phyloP scores from a whole-genome alignment of 2,113 vertebrate species.

The Lagopus muta region DNA sequence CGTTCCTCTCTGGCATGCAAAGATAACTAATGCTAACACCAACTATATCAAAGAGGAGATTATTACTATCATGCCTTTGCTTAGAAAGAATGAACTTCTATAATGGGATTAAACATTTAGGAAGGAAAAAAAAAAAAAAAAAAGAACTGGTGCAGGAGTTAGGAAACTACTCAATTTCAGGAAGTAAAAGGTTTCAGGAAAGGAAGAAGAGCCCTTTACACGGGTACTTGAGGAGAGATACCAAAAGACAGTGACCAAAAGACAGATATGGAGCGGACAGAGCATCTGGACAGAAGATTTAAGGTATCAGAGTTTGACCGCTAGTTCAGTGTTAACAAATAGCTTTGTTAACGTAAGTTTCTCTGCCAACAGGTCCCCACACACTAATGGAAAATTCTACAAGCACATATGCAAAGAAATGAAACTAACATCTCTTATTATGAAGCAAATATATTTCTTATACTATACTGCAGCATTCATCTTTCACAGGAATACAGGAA shows the following conservation, averaged over 20 bases:
- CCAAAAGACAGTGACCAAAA: neutral
- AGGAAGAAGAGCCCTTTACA: neutral
- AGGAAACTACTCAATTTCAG: neutral
- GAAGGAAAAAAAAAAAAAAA: neutral
- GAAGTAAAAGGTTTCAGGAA: neutral
- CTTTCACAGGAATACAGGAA: neutral
- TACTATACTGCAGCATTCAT: neutral
- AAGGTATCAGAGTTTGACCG: neutral
- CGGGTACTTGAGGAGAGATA: neutral
- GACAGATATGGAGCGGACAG: neutral
- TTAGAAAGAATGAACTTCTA: neutral
- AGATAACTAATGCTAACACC: neutral
- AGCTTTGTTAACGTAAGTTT: neutral
- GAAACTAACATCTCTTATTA: neutral
- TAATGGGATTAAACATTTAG: neutral
- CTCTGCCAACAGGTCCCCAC: neutral
- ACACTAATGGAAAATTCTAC: neutral
- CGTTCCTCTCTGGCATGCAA: neutral
- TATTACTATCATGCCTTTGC: neutral
- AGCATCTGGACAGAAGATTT: neutral
- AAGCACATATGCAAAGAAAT: neutral
- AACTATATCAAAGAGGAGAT: neutral
- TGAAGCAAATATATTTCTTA: neutral
- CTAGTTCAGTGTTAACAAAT: neutral
- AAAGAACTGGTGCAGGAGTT: accelerated